Base-by-base conservation (phyloP, 2,797 vertebrate species). In the Masticophis lateralis region DNA sequence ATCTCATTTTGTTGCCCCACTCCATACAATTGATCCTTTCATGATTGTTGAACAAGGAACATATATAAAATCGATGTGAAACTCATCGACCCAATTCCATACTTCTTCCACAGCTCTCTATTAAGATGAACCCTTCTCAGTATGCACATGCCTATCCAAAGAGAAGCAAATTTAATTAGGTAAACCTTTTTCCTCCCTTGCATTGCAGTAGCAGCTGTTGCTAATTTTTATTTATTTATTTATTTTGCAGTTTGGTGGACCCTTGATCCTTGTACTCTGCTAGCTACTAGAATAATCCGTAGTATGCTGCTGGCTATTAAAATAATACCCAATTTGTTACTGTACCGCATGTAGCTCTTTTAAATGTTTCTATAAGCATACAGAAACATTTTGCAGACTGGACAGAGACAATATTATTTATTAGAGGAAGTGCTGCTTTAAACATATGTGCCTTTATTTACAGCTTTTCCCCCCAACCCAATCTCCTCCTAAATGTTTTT, bases 251-350 rank as follows among this genome's bases (percentile, higher is more conserved):
- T 56, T 32, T 43, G 22, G 43, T 13, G 25, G 25, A 43, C 28
- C 28, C 37, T 90, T 88, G 7, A 60, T 88, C 87, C 88, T 83
- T 66, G 92, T 96, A 95, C 93, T 51, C n/a, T 87, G 56, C 22
- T 94, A 92, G 91, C 37, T 90, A 47, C 43, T 83, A 47, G 20
- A 83, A 83, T 83, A 83, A 83, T 47, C 43, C 74, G 47, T 47
- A 47, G 37, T 47, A 47, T 4, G 10, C 43, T 83, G 74, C 20
- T 47, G 37, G 53, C 28, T 63, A n/a, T 28, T 88, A 90, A 95
- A 95, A 93, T 95, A 60, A 74, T 86, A 89, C 93, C 94, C 74
- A 88, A 79, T 95, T 95, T 95, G 87, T 89, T 95, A 92, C 47
- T 92, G 20, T 25, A 83, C 43, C 2, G 4, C 74, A 83, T 25